Evolutionary conservation across 2,797 vertebrate genomes (phyloP).

Genomic region (Florisuga fusca): DNA sequence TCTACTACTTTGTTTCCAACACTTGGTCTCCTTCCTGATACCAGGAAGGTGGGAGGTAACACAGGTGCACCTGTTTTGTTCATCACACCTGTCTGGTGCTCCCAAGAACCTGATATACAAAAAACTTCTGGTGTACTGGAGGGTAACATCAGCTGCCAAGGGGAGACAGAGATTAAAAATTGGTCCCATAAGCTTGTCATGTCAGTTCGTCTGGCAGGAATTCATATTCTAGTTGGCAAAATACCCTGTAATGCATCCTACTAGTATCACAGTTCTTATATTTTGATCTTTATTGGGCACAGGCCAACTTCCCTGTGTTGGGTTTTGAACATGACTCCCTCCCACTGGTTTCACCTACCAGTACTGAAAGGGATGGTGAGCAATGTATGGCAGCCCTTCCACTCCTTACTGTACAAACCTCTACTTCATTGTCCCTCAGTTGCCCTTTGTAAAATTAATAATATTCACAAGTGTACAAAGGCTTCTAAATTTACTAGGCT

Average conservation of each 20-base stretch:
- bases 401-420: background rate
- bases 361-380: background rate
- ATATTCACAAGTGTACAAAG: background rate
- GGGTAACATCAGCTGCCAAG: background rate
- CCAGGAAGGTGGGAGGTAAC: background rate
- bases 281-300: background rate
- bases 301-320: background rate
- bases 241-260: background rate
- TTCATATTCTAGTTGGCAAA: background rate
- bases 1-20: background rate
- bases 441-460: background rate
- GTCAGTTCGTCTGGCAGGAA: background rate
- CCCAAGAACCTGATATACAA: background rate
- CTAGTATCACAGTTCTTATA: background rate
- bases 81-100: background rate
- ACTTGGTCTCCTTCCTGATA: background rate
- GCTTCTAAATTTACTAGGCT: background rate
- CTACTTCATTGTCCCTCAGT: background rate
- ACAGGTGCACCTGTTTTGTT: background rate
- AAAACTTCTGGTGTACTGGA: background rate
- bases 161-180: background rate
- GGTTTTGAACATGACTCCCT: background rate
- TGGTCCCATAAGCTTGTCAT: background rate
- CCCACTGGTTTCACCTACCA: background rate
- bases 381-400: fast-evolving